phyloP scores from a whole-genome alignment of 2,888 invertebrate genomes.

The Allophyes oxyacanthae region DNA sequence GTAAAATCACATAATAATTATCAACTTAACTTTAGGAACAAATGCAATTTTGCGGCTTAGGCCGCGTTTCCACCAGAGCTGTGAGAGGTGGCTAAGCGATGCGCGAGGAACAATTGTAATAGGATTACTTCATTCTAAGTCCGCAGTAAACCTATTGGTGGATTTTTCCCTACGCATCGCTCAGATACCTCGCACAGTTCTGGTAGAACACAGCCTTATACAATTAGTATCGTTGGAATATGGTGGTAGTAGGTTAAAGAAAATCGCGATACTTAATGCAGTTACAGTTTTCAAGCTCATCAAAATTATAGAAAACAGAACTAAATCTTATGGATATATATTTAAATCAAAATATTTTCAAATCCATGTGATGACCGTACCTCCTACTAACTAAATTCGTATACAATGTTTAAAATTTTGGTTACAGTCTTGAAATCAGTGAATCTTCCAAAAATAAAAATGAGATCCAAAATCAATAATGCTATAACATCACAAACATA shows the following conservation, averaged over 20 bases:
- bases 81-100: too few species aligned
- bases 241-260: too few species aligned
- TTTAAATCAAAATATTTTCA: slow-evolving; percentile 1
- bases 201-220: too few species aligned
- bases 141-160: too few species aligned
- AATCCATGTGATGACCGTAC: slow-evolving; percentile 7
- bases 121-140: too few species aligned
- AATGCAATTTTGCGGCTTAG: slow-evolving; percentile 6
- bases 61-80: too few species aligned
- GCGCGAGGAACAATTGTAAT: too few species aligned
- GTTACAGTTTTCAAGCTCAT: too few species aligned
- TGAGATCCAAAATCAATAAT: slow-evolving; percentile 56
- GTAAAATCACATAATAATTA: slow-evolving; percentile 25
- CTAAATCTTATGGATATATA: not conserved
- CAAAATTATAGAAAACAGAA: not conserved
- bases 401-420: slow-evolving; percentile 48
- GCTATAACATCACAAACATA: slow-evolving; percentile 53
- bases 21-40: slow-evolving; percentile 14
- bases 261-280: too few species aligned
- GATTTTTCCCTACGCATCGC: too few species aligned
- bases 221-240: too few species aligned
- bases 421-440: slow-evolving; percentile 45
- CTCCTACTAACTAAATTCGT: slow-evolving; percentile 50
- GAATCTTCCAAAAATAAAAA: slow-evolving; percentile 31
- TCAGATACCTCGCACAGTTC: too few species aligned